Evolutionary conservation across 2,888 invertebrate genomes (phyloP), one percentile per base, ranked within the genome.

Genomic region (Sinohyriopsis cumingii): DNA sequence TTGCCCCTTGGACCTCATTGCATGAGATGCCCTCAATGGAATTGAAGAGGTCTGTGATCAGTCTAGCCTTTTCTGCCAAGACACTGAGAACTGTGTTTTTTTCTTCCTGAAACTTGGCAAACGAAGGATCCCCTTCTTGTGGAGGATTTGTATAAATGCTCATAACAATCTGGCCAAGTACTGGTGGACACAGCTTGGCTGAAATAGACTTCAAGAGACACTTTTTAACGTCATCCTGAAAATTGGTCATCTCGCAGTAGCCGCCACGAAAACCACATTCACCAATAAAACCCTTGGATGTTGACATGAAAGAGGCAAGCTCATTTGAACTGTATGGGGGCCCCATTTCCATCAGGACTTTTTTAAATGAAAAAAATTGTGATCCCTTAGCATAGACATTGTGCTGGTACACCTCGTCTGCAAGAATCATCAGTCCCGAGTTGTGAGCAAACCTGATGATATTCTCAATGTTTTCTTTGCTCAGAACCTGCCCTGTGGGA

Each of bases 271-370:
- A 93, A 56, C 99, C 99, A 90, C 98, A 99, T 87, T 92, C 92
- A 67, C 92, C 92, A 92, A 92, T 92, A 83, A 90, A 92, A 25
- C 94, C 99, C 93, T 99, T 99, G 45, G 97, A 97, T 69, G 95
- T 94, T 0, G 99, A 96, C 95, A 98, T 96, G 91, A 97, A 99
- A 68, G 98, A 98, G 18, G 96, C 97, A 86, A 99, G 91, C 91
- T 99, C 98, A 92, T 96, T 92, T 80, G 91, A 91, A 80, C 90
- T 91, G 91, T 95, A 98, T 0, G 96, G 96, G n/a, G 92, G 91
- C 0, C 98, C 98, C 95, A 99, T 93, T 90, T 98, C 96, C 25
- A 87, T 92, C 89, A 98, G 88, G 18, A 98, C 95, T 92, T 97
- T 97, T 91, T 99, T 99, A 91, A 99, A 98, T 0, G 98, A 97